Conservation (phyloP, 2,888 invertebrate species). For the Toxonevra muliebris region DNA sequence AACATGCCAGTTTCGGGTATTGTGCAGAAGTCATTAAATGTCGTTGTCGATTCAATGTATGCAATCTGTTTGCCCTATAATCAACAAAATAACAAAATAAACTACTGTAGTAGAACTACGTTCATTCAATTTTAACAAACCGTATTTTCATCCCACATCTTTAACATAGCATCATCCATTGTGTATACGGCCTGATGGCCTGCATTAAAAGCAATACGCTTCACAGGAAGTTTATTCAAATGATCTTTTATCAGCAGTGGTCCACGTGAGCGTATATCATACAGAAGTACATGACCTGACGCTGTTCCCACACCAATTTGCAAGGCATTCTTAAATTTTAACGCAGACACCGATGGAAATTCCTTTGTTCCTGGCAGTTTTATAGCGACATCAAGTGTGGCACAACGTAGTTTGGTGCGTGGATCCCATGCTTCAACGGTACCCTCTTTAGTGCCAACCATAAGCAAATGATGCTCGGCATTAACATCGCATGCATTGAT, state of each 20-base stretch:
- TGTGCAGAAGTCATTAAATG: slow-evolving; percentile 92
- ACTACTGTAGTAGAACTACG: background rate
- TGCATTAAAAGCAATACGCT: slow-evolving; percentile 84
- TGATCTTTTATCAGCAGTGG: slow-evolving; percentile 94
- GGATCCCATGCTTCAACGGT: slow-evolving; percentile 98
- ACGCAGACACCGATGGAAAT: slow-evolving; percentile 69
- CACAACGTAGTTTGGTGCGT: slow-evolving; percentile 78
- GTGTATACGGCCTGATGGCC: slow-evolving; percentile 84
- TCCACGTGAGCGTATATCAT: slow-evolving; percentile 91
- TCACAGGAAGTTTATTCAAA: slow-evolving; percentile 91
- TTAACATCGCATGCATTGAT: slow-evolving; percentile 89
- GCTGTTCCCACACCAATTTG: slow-evolving; percentile 91
- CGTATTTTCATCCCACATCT: slow-evolving; percentile 89
- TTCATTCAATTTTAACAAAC: slow-evolving; percentile 66
- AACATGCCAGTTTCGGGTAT: slow-evolving; percentile 89
- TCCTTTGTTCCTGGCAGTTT: slow-evolving; percentile 69
- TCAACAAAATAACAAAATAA: background rate
- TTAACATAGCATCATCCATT: slow-evolving; percentile 87
- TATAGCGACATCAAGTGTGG: slow-evolving; percentile 84
- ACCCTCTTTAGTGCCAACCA: slow-evolving; percentile 89
- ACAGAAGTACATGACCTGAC: slow-evolving; percentile 92
- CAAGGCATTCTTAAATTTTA: slow-evolving; percentile 79
- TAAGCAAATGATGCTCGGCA: slow-evolving; percentile 85
- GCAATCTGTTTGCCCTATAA: slow-evolving; percentile 89
- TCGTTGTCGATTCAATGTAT: slow-evolving; percentile 86